A percentile compares a stretch with the other conserved stretches of the same genome.
phyloP scores from a whole-genome alignment of 2,888 invertebrate genomes.

The Agriopis marginaria region DNA sequence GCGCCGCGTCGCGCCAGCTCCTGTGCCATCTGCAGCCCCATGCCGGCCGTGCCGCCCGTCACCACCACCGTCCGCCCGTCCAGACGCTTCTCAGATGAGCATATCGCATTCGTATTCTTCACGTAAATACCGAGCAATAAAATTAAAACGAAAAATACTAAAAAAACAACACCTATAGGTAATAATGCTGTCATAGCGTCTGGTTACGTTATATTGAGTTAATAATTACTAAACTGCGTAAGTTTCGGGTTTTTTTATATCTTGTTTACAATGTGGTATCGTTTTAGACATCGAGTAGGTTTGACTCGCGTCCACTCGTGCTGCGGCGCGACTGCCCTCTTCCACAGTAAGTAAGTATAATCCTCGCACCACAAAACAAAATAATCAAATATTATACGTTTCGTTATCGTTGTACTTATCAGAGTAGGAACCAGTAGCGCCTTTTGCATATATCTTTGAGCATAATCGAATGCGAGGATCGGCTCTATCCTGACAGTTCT shows the following conservation, averaged over 20 bases:
- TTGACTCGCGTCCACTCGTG: conserved; percentile 3
- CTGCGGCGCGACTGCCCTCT: not conserved
- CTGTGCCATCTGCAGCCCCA: conserved; percentile 67
- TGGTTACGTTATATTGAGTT: not conserved
- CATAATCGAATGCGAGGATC: no score
- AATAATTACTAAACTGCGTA: not conserved
- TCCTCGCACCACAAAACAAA: not conserved
- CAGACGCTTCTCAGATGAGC: conserved; percentile 53
- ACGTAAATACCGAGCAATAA: conserved; percentile 21
- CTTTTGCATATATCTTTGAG: not conserved
- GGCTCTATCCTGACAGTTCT: no score
- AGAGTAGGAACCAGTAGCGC: not conserved
- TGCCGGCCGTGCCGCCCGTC: conserved; percentile 71
- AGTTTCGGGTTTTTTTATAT: not conserved
- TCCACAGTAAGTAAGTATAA: not conserved
- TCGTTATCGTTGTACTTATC: not conserved
- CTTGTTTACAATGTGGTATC: not conserved
- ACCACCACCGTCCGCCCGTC: conserved; percentile 61
- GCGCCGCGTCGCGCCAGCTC: conserved; percentile 69
- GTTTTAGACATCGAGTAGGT: not conserved
- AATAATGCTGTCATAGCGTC: not conserved
- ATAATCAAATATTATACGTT: not conserved
- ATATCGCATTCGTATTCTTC: conserved; percentile 44
- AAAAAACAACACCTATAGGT: not conserved
- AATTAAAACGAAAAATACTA: not conserved